A percentile compares a stretch with the other conserved stretches of the same genome.
Conservation (phyloP, 1,140 invertebrate genomes). For the Neodiprion pinetum region DNA sequence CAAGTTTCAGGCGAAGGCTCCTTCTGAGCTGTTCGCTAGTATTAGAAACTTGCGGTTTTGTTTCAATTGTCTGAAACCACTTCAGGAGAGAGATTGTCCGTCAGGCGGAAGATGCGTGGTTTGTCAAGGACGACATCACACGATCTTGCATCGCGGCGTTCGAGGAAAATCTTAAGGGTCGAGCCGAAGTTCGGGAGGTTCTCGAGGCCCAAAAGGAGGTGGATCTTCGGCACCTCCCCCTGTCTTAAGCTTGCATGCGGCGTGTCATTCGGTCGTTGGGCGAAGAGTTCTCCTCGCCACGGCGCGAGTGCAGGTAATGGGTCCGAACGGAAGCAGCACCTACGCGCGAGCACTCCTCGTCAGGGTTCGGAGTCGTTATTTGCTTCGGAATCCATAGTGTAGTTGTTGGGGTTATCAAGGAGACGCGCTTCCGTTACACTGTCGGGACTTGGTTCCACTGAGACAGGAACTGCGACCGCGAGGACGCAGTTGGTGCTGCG, state of each 20-base stretch:
- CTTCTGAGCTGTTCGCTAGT: neutral
- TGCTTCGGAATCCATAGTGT: neutral
- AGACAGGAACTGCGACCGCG: too few relatives aligned
- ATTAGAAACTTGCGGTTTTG: conserved; percentile 11
- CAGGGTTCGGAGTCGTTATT: neutral
- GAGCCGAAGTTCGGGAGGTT: neutral
- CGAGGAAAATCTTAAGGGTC: neutral
- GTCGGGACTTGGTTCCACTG: too few relatives aligned
- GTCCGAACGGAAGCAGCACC: neutral
- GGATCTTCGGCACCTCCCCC: neutral
- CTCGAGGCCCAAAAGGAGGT: neutral
- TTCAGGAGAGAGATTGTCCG: neutral
- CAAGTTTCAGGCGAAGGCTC: too few relatives aligned
- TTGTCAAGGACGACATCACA: neutral
- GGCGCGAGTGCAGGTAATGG: neutral
- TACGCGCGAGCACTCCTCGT: neutral
- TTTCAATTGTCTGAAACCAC: conserved; percentile 24
- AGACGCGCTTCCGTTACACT: too few relatives aligned
- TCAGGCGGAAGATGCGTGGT: neutral
- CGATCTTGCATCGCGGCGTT: neutral
- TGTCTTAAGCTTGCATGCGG: neutral
- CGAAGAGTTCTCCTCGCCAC: too few relatives aligned
- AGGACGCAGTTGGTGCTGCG: too few relatives aligned
- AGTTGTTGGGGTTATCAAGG: neutral
- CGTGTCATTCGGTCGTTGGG: too few relatives aligned